Percentiles rank a stretch among this genome's conserved stretches.
These are phyloP conservation scores for Stegastes partitus DNA, from an alignment of 2,113 vertebrate genomes.

Conservation along the genomic window DNA sequence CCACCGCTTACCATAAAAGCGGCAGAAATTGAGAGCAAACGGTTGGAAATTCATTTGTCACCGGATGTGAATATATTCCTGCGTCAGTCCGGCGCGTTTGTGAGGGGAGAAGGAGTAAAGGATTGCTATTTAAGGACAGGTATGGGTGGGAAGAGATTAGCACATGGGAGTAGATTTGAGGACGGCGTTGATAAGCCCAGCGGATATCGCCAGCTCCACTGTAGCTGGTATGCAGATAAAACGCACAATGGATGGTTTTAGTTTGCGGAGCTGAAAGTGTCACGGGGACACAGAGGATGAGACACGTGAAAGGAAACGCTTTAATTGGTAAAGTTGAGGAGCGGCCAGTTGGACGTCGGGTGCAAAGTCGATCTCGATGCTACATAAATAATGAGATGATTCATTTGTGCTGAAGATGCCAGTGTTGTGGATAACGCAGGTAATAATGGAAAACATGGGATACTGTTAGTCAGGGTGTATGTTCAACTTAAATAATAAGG, in stretches of 20 bases:
- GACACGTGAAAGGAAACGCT: background rate
- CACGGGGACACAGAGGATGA: conserved; percentile 27
- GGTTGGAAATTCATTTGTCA: conserved; percentile 1
- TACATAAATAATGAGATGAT: background rate
- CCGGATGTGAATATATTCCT: conserved; percentile 2
- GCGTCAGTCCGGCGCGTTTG: background rate
- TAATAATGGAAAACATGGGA: too few species aligned
- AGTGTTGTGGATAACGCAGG: too few species aligned
- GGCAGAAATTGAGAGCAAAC: conserved; percentile 2
- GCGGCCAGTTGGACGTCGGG: background rate
- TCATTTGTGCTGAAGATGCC: background rate
- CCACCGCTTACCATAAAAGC: background rate
- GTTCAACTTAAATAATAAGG: too few species aligned
- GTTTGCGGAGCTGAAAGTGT: conserved; percentile 26
- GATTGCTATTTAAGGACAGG: conserved; percentile 44
- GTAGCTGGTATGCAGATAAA: conserved; percentile 64
- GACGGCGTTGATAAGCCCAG: conserved; percentile 55
- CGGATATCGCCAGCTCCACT: conserved; percentile 44
- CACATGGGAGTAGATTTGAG: conserved; percentile 52
- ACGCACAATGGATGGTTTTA: conserved; percentile 63
- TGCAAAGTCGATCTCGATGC: background rate
- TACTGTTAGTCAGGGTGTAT: too few species aligned
- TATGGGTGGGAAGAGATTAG: conserved; percentile 62
- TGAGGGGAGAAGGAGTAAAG: background rate
- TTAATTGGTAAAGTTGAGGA: conserved; percentile 1